Percentiles rank a stretch among this genome's conserved stretches.
Evolutionary conservation across 37 sponge, comb jelly and placozoan genomes (phyloP).

Genomic region (Bolinopsis microptera): DNA sequence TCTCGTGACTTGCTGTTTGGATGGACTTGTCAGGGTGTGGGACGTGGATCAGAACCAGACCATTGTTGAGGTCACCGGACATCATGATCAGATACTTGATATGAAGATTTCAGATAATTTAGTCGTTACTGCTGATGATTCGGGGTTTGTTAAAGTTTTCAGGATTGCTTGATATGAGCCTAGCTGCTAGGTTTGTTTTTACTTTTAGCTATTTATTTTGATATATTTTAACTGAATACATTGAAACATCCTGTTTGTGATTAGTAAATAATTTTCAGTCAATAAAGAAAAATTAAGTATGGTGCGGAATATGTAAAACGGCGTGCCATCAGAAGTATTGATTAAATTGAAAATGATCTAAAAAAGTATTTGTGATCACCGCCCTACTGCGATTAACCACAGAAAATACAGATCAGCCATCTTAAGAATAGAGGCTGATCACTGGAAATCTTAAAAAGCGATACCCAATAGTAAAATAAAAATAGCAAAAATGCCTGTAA

Average conservation of each 20-base stretch:
- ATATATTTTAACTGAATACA: constrained; percentile 49
- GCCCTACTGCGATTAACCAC: no score
- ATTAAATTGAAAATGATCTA: no score
- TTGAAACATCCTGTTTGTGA: neutral
- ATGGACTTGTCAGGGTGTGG: constrained; percentile 53
- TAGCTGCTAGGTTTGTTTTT: neutral
- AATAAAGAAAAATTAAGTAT: no score
- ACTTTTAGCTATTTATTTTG: neutral
- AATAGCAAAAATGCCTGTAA: no score
- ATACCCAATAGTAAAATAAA: neutral
- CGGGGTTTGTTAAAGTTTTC: constrained; percentile 29
- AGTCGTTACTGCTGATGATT: constrained; percentile 54
- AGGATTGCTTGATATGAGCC: constrained; percentile 5
- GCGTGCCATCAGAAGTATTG: no score
- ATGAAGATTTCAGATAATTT: constrained; percentile 51
- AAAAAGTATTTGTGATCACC: no score
- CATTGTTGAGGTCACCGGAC: constrained; percentile 56
- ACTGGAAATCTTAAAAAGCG: neutral
- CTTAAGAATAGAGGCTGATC: neutral
- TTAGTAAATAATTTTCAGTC: no score
- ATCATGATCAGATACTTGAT: constrained; percentile 20
- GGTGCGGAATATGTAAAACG: no score
- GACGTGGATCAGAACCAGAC: constrained; percentile 54
- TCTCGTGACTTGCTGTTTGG: constrained; percentile 51
- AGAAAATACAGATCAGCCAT: neutral